A percentile compares a stretch with the other conserved stretches of the same genome.
Evolutionary conservation across 2,113 vertebrate species (phyloP).

Genomic region (Epinephelus lanceolatus): DNA sequence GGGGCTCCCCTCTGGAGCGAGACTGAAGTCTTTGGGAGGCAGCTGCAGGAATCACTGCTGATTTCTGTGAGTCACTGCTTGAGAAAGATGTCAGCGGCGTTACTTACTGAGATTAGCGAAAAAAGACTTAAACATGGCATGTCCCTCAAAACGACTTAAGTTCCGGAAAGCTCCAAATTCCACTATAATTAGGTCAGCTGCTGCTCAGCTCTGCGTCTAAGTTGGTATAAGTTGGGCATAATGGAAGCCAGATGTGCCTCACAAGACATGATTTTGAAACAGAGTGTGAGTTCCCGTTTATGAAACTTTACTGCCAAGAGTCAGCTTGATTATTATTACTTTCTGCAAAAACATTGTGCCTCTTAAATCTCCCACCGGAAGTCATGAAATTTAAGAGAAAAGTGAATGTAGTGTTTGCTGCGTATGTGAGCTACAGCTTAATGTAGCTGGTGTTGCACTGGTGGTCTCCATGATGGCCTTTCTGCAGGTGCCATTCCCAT

Average conservation of each 20-base stretch:
- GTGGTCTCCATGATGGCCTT: conserved; percentile 39
- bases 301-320: conserved; percentile 8
- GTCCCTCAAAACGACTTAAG: conserved; percentile 51
- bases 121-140: conserved; percentile 57
- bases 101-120: conserved; percentile 69
- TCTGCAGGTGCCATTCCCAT: conserved; percentile 51
- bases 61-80: conserved; percentile 43
- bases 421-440: conserved; percentile 12
- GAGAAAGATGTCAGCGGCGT: conserved; percentile 69
- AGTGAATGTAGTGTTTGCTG: neutral
- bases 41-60: conserved; percentile 24
- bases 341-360: neutral
- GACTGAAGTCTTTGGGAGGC: conserved; percentile 25
- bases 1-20: neutral
- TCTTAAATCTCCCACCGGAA: neutral
- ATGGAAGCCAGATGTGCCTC: conserved; percentile 52
- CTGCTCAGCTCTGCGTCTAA: conserved; percentile 50
- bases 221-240: conserved; percentile 43
- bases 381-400: neutral
- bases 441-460: conserved; percentile 31
- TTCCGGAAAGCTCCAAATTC: conserved; percentile 55
- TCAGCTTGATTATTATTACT: conserved; percentile 20
- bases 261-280: conserved; percentile 41
- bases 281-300: neutral
- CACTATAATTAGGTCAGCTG: conserved; percentile 72